Evolutionary conservation across 2,888 invertebrate species (phyloP), one percentile per base, ranked within the genome.

Genomic region (Plebejus anna): DNA sequence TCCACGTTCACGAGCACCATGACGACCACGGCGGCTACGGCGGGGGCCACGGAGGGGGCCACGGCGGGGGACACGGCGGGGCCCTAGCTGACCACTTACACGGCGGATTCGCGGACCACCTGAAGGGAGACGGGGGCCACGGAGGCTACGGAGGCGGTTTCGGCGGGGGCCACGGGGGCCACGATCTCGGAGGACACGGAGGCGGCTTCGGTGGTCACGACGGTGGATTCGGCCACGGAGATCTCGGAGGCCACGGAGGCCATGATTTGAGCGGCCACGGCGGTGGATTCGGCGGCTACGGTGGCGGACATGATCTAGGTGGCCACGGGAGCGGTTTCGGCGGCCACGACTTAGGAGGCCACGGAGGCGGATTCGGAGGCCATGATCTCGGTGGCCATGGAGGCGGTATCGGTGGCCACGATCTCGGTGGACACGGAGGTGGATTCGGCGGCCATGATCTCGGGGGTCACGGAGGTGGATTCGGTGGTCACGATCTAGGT

Each of bases 1-100:
- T 94, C 9, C 47, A 47, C 76, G 85, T 92, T 75, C 92, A 92
- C 76, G 91, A 91, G 79, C 86, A 89, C 75, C 88, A 90, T 79
- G 88, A 89, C 22, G 87, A 88, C 16, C 86, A 87, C 77, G 88
- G 66, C 32, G 66, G 66, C 32, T 36, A 83, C 4, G 82, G 83
- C 5, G 84, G 84, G 7, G 84, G 84, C 70, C 85, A 85, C 1
- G 85, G 85, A 3, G 84, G 85, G 4, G 86, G 84, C 13, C 80
- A 81, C 16, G 80, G 80, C 2, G 85, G 86, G 6, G 86, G 84
- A 9, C 80, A 81, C 16, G 80, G 80, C 2, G 85, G 86, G 6
- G 83, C 84, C 13, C 80, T 87, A 55, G 82, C 82, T n/a, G 86
- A 87, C 7, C 86, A 87, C 76, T 81, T 88, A 75, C 88, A 88